Evolutionary conservation across 2,888 invertebrate species (phyloP).

Genomic region (Agrotis ipsilon): DNA sequence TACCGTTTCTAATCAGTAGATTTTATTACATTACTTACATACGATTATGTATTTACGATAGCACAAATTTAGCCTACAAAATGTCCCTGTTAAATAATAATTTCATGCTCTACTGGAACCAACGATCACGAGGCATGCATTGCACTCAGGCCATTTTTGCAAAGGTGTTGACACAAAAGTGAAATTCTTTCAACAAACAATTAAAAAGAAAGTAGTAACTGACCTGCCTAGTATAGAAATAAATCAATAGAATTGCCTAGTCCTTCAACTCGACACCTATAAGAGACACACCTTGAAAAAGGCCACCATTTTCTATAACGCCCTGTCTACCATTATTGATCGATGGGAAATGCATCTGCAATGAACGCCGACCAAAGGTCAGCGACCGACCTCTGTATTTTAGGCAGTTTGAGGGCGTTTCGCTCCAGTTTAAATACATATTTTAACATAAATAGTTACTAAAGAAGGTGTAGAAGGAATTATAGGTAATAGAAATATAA

Average conservation of each 20-base stretch:
- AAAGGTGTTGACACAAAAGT: too few relatives aligned
- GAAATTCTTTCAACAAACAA: too few relatives aligned
- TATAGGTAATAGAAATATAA: background rate
- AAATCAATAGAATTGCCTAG: too few relatives aligned
- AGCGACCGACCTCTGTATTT: slow-evolving; percentile 17
- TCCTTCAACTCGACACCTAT: background rate
- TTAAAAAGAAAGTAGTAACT: background rate
- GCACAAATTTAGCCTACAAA: too few relatives aligned
- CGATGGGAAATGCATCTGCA: slow-evolving; percentile 18
- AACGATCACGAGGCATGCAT: too few relatives aligned
- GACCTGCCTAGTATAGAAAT: too few relatives aligned
- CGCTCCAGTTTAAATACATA: background rate
- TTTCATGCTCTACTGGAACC: too few relatives aligned
- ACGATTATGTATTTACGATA: too few relatives aligned
- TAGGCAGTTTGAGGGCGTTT: background rate
- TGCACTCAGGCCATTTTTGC: too few relatives aligned
- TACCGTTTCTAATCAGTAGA: too few relatives aligned
- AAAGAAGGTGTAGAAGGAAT: background rate
- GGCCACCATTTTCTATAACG: background rate
- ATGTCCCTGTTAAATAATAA: too few relatives aligned
- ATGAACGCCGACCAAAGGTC: slow-evolving; percentile 44
- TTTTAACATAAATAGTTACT: background rate
- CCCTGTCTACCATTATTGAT: background rate
- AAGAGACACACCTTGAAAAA: background rate
- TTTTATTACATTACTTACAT: too few relatives aligned